phyloP scores from a whole-genome alignment of 92 coral and sea anemone genomes.

The Meandrina meandrites region DNA sequence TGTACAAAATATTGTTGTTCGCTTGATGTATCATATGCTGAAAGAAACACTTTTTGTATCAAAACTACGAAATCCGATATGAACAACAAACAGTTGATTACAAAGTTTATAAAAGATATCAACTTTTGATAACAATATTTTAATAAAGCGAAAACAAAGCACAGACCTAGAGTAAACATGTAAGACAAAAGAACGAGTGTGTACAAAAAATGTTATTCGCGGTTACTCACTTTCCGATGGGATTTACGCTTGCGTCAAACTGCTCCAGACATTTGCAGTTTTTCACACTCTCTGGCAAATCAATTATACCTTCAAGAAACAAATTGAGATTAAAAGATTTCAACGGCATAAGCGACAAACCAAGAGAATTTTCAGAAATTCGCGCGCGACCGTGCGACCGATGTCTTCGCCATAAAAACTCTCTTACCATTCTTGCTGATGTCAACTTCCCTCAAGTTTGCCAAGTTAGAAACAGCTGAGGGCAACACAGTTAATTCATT shows the following conservation, averaged over 20 bases:
- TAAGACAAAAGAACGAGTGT: not conserved
- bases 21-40: not conserved
- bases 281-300: conserved; percentile 89
- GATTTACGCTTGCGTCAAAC: conserved; percentile 94
- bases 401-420: not conserved
- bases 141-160: conserved; percentile 7
- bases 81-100: not conserved
- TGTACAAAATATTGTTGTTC: not conserved
- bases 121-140: not conserved
- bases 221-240: conserved; percentile 89
- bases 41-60: not conserved
- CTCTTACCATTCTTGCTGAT: conserved; percentile 85
- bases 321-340: not conserved
- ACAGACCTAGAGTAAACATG: not conserved
- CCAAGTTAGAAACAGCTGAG: conserved; percentile 83
- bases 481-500: conserved; percentile 87
- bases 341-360: not conserved
- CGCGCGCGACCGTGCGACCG: not conserved
- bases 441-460: conserved; percentile 79
- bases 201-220: not conserved
- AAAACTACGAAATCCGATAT: not conserved
- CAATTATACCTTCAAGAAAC: conserved; percentile 76
- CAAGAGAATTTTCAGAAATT: not conserved
- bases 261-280: conserved; percentile 84
- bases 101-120: not conserved